phyloP scores from a whole-genome alignment of 2,797 vertebrate genomes.

The Gambusia yucatana region DNA sequence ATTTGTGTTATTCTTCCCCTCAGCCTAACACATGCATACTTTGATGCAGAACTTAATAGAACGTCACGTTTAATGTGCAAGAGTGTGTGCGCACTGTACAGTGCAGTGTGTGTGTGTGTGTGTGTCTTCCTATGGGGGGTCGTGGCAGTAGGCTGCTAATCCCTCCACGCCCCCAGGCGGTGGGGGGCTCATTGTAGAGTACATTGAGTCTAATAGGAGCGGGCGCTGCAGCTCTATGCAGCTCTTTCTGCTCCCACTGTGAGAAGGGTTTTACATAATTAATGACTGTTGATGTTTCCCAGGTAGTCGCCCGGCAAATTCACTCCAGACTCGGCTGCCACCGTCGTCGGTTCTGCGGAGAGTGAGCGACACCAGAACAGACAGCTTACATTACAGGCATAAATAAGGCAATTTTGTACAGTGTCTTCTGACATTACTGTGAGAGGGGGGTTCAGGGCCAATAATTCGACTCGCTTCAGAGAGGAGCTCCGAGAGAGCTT shows the following conservation, averaged over 20 bases:
- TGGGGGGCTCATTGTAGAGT: conserved; percentile 77
- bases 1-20: conserved; percentile 60
- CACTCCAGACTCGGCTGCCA: conserved; percentile 78
- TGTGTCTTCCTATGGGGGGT: conserved; percentile 60
- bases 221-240: conserved; percentile 70
- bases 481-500: conserved; percentile 68
- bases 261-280: conserved; percentile 86
- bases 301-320: conserved; percentile 84
- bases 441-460: conserved; percentile 71
- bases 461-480: conserved; percentile 75
- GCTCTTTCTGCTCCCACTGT: conserved; percentile 69
- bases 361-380: conserved; percentile 80
- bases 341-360: conserved; percentile 67
- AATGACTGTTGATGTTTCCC: conserved; percentile 87
- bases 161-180: conserved; percentile 71
- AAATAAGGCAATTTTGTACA: conserved; percentile 86
- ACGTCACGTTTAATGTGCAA: conserved; percentile 48
- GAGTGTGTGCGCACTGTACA: conserved; percentile 25
- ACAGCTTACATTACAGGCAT: conserved; percentile 84
- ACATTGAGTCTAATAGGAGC: conserved; percentile 81
- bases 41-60: conserved; percentile 66
- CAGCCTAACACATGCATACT: conserved; percentile 60
- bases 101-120: conserved; percentile 1
- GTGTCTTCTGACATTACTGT: conserved; percentile 82
- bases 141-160: conserved; percentile 73